Conservation (phyloP, 2,888 invertebrate genomes). For the Keiferia lycopersicella region DNA sequence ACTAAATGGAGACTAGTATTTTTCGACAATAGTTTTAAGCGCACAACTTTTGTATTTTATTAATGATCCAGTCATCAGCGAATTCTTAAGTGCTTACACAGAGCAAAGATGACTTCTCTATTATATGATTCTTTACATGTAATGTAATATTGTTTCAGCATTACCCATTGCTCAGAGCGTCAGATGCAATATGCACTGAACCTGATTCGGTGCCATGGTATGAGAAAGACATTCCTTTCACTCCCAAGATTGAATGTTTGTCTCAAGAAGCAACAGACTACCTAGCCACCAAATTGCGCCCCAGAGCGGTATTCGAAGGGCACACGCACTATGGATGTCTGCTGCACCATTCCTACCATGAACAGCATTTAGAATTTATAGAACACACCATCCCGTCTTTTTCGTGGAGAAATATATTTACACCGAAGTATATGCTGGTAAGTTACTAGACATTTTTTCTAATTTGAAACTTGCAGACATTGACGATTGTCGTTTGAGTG, state of each 20-base stretch:
- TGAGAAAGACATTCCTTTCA: conserved; percentile 86
- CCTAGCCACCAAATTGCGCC: conserved; percentile 82
- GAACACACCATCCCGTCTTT: conserved; percentile 96
- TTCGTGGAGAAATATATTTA: conserved; percentile 96
- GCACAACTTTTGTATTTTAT: no score
- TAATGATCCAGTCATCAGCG: no score
- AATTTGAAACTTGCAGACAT: no score
- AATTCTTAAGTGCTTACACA: no score
- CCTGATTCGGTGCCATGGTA: conserved; percentile 89
- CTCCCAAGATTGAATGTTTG: conserved; percentile 92
- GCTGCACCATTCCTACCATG: conserved; percentile 63
- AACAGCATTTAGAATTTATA: conserved; percentile 67
- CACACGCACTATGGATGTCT: conserved; percentile 97
- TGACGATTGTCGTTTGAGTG: no score
- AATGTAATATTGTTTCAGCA: conserved; percentile 84
- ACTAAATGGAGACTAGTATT: no score
- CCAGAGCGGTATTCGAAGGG: conserved; percentile 91
- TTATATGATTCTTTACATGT: neutral
- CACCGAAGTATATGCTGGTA: conserved; percentile 95
- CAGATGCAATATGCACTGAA: conserved; percentile 91
- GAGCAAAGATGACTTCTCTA: no score
- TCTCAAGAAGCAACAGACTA: conserved; percentile 89
- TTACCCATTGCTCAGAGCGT: conserved; percentile 94
- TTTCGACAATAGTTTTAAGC: no score
- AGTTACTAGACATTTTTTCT: conserved; percentile 41